Evolutionary conservation across 2,113 vertebrate species (phyloP).

Genomic region (Nyctibius bracteatus): DNA sequence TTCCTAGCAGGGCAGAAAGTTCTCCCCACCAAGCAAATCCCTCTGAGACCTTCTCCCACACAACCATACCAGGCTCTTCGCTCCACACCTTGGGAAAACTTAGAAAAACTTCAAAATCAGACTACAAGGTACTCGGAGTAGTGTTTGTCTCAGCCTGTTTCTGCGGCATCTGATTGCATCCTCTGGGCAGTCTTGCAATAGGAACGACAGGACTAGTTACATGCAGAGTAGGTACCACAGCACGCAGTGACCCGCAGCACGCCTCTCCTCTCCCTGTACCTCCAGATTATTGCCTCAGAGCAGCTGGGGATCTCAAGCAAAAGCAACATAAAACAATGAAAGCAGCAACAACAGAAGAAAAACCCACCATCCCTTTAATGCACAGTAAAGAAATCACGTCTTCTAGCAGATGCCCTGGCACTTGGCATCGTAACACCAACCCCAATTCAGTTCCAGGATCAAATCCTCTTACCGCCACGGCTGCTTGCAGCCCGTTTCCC

Average conservation of each 20-base stretch:
- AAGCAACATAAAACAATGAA: fast-evolving
- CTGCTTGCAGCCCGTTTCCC: neutral
- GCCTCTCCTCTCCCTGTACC: neutral
- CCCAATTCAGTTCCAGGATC: neutral
- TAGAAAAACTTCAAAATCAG: neutral
- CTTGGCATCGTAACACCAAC: neutral
- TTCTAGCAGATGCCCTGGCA: neutral
- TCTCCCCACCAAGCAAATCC: too few relatives aligned
- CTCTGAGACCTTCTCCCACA: neutral
- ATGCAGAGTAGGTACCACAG: neutral
- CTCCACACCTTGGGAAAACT: neutral
- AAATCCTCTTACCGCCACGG: fast-evolving
- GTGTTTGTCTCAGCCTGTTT: fast-evolving
- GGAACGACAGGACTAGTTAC: neutral
- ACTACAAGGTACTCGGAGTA: fast-evolving
- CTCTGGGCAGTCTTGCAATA: neutral
- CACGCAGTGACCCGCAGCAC: fast-evolving
- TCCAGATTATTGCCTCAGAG: neutral
- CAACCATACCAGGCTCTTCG: fast-evolving
- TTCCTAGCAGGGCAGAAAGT: neutral
- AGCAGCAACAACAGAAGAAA: neutral
- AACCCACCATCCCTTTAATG: fast-evolving
- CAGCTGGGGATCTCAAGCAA: neutral
- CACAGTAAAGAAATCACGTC: neutral
- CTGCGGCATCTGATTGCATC: neutral